A percentile compares a stretch with the other conserved stretches of the same genome.
Conservation (phyloP, 1,140 invertebrate species). For the Listronotus bonariensis region DNA sequence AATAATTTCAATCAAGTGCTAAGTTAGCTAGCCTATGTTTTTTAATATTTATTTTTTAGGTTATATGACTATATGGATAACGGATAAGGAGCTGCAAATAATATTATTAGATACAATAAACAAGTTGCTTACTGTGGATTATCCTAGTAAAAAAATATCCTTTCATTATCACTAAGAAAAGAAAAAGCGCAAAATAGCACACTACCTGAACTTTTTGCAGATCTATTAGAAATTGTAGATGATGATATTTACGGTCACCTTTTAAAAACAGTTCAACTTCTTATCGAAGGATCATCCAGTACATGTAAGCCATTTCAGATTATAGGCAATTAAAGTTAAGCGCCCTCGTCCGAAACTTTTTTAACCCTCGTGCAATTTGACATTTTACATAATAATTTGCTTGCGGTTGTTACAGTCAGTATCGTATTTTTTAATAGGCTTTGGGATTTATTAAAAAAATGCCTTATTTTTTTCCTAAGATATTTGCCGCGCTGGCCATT, state of each 20-base stretch:
- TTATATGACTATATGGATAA: not conserved
- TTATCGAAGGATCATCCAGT: not conserved
- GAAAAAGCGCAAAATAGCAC: not conserved
- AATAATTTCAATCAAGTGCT: no score
- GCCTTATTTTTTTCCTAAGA: no score
- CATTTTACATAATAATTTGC: no score
- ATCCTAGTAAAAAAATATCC: not conserved
- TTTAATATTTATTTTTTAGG: not conserved
- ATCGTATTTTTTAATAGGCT: no score
- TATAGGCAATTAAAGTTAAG: no score
- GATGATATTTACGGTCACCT: not conserved
- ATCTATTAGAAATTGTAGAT: slow-evolving; percentile 2
- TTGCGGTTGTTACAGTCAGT: no score
- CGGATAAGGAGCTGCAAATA: not conserved
- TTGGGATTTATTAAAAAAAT: no score
- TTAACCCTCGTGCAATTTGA: no score
- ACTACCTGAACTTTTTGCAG: not conserved
- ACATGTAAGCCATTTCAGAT: not conserved
- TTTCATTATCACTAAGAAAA: not conserved
- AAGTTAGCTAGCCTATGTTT: no score
- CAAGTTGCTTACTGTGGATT: not conserved
- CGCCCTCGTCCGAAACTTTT: no score
- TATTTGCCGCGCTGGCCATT: no score
- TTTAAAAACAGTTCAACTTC: not conserved
- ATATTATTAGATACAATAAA: not conserved